Evolutionary conservation across 2,888 invertebrate genomes (phyloP), one percentile per base, ranked within the genome.

Genomic region (Sycophila texana): DNA sequence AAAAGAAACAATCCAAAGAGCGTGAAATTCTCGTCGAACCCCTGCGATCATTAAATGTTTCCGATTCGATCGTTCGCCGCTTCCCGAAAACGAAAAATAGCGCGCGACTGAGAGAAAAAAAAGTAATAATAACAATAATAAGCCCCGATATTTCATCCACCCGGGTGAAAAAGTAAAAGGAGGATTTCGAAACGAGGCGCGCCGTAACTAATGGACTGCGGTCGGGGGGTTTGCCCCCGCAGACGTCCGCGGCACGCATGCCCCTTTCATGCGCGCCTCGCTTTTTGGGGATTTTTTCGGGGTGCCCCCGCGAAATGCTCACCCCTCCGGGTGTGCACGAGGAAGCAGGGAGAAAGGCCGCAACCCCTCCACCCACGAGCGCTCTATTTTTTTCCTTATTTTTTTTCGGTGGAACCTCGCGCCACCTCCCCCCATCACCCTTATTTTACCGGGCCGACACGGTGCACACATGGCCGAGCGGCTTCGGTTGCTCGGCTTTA

Each of bases 281-380:
- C 14, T 14, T 16, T 68, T 75, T 68, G 13, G 22, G 47, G 55
- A n/a, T 60, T 75, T 75, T 75, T 75, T 51, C 39, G 51, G n/a
- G 26, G 49, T 39, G 10, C 66, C 51, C 20, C 18, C 74, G 16
- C 47, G 49, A 7, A 51, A 22, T 18, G 58, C 58, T 39, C 39
- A 39, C 39, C 39, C 39, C 10, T 26, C 26, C 26, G 26, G 26
- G 26, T 61, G 70, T 0, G 51, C 14, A 39, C 22, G 65, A 67
- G 53, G 53, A 68, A 61, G 61, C 68, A 39, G 13, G 18, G 1
- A 47, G 68, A 75, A 68, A 58, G 57, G 47, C 47, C 30, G 55
- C 55, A 70, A 58, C 26, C 57, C 57, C 57, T 60, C 55, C 39
- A 63, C 61, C 61, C n/a, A 10, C 63, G n/a, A 0, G 39, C 4